Percentiles rank a stretch among this genome's conserved stretches.
These are phyloP conservation scores for Tachina fera DNA, from an alignment of 2,888 invertebrate genomes.

Conservation along the genomic window DNA sequence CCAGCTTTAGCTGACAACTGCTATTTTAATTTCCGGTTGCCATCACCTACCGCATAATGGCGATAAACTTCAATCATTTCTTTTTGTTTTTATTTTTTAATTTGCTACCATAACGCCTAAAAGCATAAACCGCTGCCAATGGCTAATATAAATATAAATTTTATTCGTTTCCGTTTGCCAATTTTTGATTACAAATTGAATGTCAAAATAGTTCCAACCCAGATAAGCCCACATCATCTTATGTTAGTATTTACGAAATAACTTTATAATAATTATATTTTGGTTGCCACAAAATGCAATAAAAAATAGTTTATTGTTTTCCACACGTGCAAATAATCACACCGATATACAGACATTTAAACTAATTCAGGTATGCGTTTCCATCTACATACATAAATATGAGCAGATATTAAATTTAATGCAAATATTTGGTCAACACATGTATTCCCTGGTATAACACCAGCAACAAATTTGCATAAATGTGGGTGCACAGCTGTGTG, in stretches of 20 bases:
- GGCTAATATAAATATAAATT: constrained; percentile 11
- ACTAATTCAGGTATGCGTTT: constrained; percentile 11
- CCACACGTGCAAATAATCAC: constrained; percentile 50
- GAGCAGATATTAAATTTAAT: constrained; percentile 42
- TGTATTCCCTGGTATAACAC: constrained; percentile 28
- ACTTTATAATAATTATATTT: constrained; percentile 46
- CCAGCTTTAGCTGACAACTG: too few relatives aligned
- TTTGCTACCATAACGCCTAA: neutral
- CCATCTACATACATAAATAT: neutral
- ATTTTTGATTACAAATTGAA: constrained; percentile 51
- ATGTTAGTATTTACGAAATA: constrained; percentile 24
- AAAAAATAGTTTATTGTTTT: constrained; percentile 53
- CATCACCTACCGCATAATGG: too few relatives aligned
- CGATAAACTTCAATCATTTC: neutral
- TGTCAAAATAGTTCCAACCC: constrained; percentile 30
- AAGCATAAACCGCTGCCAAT: constrained; percentile 16
- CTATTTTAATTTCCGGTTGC: too few relatives aligned
- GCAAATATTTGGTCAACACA: constrained; percentile 63
- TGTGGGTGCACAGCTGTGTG: neutral
- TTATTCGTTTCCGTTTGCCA: constrained; percentile 47
- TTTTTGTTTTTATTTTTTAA: neutral
- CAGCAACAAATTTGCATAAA: constrained; percentile 50
- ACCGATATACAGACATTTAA: constrained; percentile 5
- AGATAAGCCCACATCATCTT: constrained; percentile 47
- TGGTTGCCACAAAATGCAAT: constrained; percentile 43